These are phyloP conservation scores for Budorcas taxicolor DNA, from an alignment of 2,113 vertebrate species.

Conservation along the genomic window DNA sequence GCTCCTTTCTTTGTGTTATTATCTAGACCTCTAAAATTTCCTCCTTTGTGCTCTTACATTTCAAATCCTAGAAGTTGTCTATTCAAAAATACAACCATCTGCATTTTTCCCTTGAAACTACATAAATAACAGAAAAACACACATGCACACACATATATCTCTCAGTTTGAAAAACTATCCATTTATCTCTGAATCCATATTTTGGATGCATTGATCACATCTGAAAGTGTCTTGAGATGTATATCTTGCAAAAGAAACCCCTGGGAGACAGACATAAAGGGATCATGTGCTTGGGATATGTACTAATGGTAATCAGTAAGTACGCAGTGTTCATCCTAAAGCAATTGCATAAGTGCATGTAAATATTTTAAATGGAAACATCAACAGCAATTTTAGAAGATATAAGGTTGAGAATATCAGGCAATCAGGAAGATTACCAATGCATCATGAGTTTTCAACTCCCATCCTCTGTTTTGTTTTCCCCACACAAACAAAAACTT, in stretches of 20 bases:
- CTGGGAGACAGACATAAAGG: background rate
- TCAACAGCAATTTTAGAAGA: background rate
- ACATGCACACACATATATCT: background rate
- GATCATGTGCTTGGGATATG: background rate
- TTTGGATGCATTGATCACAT: background rate
- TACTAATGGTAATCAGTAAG: background rate
- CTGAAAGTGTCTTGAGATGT: background rate
- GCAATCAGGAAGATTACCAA: background rate
- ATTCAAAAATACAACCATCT: background rate
- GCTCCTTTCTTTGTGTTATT: background rate
- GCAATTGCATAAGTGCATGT: background rate
- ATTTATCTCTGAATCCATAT: background rate
- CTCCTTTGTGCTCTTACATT: background rate
- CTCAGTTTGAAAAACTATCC: background rate
- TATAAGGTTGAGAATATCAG: background rate
- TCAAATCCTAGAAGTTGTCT: background rate
- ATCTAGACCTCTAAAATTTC: background rate
- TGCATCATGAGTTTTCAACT: background rate
- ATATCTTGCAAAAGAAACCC: background rate
- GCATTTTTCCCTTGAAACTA: background rate
- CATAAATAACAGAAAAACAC: background rate
- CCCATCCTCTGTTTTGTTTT: background rate
- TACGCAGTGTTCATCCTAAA: background rate
- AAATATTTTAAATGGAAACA: background rate
- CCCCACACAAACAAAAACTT: background rate